These are phyloP conservation scores for Trematocara stigmaticum DNA, from an alignment of 2,113 vertebrate species.

Conservation along the genomic window DNA sequence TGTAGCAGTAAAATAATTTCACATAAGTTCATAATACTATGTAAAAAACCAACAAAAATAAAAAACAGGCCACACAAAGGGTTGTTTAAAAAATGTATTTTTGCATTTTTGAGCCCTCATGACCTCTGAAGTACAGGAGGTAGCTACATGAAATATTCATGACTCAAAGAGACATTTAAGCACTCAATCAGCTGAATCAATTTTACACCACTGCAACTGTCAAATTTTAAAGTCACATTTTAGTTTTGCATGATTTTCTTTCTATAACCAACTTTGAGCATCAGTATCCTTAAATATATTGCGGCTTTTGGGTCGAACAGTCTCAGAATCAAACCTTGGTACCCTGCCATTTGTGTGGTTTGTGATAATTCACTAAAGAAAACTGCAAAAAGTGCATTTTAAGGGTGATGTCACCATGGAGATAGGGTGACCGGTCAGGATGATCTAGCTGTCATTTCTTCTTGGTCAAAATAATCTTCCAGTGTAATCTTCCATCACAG, in stretches of 20 bases:
- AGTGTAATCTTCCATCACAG: background rate
- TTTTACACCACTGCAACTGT: background rate
- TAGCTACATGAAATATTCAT: background rate
- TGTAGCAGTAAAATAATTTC: too few species aligned
- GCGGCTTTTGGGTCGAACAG: background rate
- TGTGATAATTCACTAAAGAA: background rate
- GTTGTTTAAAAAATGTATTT: background rate
- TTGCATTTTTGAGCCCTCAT: background rate
- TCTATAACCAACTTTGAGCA: background rate
- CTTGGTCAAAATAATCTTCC: background rate
- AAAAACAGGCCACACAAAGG: background rate
- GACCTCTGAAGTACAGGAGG: background rate
- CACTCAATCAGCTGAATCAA: background rate
- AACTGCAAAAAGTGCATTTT: background rate
- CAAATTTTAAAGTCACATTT: background rate
- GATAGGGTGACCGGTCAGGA: background rate
- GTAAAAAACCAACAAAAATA: fast-evolving
- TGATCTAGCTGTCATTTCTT: background rate
- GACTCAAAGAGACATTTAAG: background rate
- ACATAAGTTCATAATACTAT: background rate
- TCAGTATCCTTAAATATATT: background rate
- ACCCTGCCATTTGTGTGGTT: background rate
- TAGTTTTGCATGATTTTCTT: background rate
- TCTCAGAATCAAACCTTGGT: background rate
- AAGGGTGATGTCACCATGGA: background rate